Percentiles rank a stretch among this genome's conserved stretches.
phyloP scores from a whole-genome alignment of 2,797 vertebrate genomes.

The Pterois miles region DNA sequence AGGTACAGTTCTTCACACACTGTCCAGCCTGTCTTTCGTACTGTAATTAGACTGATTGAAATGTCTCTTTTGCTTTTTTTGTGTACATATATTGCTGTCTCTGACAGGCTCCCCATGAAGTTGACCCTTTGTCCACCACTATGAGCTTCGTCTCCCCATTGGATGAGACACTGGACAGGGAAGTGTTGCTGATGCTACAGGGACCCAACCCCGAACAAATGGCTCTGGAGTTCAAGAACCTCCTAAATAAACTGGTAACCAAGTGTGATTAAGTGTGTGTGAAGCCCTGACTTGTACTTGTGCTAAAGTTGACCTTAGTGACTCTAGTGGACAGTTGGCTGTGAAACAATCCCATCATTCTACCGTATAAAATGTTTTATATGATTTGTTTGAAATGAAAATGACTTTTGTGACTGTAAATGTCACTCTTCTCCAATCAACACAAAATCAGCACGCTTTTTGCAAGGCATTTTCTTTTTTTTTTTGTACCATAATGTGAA shows the following conservation, averaged over 20 bases:
- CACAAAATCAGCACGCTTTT: not conserved
- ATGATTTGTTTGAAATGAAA: not conserved
- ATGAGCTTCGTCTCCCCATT: conserved; percentile 66
- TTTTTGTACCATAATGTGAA: not conserved
- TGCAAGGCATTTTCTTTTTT: not conserved
- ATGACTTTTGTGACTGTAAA: not conserved
- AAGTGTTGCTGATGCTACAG: conserved; percentile 85
- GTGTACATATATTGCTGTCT: not conserved
- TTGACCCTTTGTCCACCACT: conserved; percentile 61
- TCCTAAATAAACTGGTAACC: conserved; percentile 84
- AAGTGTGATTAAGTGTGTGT: not conserved
- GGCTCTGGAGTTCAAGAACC: conserved; percentile 79
- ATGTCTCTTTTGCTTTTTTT: not conserved
- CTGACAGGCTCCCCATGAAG: conserved; percentile 49
- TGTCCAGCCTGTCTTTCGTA: not conserved
- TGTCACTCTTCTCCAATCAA: not conserved
- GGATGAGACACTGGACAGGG: conserved; percentile 85
- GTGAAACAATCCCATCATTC: not conserved
- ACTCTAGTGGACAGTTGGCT: not conserved
- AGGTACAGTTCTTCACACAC: not conserved
- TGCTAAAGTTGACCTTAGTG: not conserved
- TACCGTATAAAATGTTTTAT: not conserved
- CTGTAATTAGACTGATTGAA: not conserved
- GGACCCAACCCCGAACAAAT: conserved; percentile 81
- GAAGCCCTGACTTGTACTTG: not conserved